Conservation (phyloP, 2,888 invertebrate species). For the Subacronicta megacephala region DNA sequence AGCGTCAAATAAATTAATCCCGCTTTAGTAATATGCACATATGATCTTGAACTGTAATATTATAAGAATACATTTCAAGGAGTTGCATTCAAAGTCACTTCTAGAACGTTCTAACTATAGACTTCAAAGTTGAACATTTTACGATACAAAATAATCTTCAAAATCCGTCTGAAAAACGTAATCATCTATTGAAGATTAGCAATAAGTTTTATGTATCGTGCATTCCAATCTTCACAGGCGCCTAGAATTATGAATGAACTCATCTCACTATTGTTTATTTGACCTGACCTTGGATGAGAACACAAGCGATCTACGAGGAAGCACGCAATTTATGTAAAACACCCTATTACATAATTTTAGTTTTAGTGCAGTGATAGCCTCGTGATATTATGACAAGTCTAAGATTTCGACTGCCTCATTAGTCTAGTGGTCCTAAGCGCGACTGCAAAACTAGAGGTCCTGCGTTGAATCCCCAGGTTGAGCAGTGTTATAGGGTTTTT, state of each 20-base stretch:
- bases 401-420: no score
- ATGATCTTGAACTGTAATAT: background rate
- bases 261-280: constrained; percentile 7
- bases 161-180: no score
- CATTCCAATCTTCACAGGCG: background rate
- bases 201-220: background rate
- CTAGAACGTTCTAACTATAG: background rate
- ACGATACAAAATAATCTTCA: background rate
- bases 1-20: background rate
- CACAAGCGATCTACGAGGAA: no score
- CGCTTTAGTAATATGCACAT: constrained; percentile 1
- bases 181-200: background rate
- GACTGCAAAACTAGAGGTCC: no score
- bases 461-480: no score
- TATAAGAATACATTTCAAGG: constrained; percentile 4
- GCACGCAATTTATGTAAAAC: no score
- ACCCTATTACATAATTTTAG: no score
- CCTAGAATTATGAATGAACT: constrained; percentile 33
- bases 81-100: constrained; percentile 7
- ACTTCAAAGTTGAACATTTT: background rate
- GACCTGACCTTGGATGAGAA: no score
- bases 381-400: no score
- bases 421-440: no score
- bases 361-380: no score
- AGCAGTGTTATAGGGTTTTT: no score